Percentiles rank a stretch among this genome's conserved stretches.
Evolutionary conservation across 2,113 vertebrate genomes (phyloP).

Genomic region (Ceyx melanurus): DNA sequence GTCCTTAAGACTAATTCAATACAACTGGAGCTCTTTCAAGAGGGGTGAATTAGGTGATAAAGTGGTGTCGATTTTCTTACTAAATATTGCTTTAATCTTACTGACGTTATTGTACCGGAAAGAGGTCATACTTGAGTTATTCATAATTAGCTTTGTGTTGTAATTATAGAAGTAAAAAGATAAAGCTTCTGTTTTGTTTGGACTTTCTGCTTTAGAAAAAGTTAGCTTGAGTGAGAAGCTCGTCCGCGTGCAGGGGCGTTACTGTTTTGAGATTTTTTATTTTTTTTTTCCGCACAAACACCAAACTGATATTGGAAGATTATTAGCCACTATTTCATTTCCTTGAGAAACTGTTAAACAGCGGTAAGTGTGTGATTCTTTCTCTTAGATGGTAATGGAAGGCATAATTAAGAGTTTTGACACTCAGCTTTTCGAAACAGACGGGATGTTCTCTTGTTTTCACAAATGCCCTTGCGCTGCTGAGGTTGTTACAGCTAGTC

Average conservation of each 20-base stretch:
- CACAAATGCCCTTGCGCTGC: not conserved
- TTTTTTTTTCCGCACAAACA: not conserved
- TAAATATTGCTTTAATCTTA: not conserved
- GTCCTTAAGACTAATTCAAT: constrained; percentile 18
- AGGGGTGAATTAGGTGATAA: not conserved
- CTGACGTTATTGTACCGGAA: not conserved
- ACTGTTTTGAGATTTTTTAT: not conserved
- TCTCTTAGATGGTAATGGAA: not conserved
- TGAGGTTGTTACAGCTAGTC: not conserved
- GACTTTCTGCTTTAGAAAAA: not conserved
- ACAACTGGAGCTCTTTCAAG: not conserved
- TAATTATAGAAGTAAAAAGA: not conserved
- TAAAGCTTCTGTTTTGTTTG: not conserved
- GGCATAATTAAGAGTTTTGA: not conserved
- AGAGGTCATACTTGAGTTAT: not conserved
- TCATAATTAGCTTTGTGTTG: not conserved
- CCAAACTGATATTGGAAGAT: not conserved
- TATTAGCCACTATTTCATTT: not conserved
- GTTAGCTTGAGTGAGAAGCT: not conserved
- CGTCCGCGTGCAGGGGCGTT: not conserved
- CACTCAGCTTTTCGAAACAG: not conserved
- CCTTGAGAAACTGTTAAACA: not conserved
- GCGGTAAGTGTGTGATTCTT: not conserved
- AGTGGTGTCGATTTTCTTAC: not conserved
- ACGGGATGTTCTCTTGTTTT: not conserved